phyloP scores from a whole-genome alignment of 1,140 invertebrate genomes.

The Hycleus cichorii region DNA sequence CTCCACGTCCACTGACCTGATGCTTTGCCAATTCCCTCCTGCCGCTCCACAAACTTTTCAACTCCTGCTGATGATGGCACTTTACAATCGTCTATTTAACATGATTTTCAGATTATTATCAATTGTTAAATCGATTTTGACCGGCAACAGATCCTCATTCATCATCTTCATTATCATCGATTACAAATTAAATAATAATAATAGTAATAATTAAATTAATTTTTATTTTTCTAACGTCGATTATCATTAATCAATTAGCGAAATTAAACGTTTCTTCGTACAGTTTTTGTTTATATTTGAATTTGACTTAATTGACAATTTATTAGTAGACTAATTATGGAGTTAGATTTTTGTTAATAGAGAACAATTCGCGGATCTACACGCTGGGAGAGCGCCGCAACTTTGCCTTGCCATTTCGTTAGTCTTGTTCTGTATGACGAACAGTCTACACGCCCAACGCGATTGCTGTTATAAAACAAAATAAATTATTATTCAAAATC shows the following conservation, averaged over 20 bases:
- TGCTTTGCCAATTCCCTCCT: slow-evolving; percentile 30
- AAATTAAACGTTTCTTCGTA: no score
- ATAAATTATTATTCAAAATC: no score
- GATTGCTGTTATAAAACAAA: not conserved
- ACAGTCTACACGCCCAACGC: slow-evolving; percentile 11
- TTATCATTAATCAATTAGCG: no score
- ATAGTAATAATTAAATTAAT: no score
- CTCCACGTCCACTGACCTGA: slow-evolving; percentile 36
- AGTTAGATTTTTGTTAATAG: slow-evolving; percentile 2
- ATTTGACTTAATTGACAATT: no score
- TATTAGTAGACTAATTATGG: not conserved
- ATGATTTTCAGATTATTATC: slow-evolving; percentile 14
- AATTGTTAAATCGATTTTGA: slow-evolving; percentile 11
- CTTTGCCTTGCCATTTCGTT: slow-evolving; percentile 14
- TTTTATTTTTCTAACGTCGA: no score
- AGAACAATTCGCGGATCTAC: slow-evolving; percentile 13
- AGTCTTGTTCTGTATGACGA: slow-evolving; percentile 10
- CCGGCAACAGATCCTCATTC: no score
- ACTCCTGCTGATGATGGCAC: slow-evolving; percentile 9
- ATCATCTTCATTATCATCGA: no score
- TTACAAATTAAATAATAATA: no score
- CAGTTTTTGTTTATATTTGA: no score
- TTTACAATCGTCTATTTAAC: slow-evolving; percentile 13
- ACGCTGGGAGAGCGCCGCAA: not conserved
- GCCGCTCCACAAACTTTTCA: slow-evolving; percentile 6